Evolutionary conservation across 2,797 vertebrate genomes (phyloP).

Genomic region (Rhynchotus rufescens): DNA sequence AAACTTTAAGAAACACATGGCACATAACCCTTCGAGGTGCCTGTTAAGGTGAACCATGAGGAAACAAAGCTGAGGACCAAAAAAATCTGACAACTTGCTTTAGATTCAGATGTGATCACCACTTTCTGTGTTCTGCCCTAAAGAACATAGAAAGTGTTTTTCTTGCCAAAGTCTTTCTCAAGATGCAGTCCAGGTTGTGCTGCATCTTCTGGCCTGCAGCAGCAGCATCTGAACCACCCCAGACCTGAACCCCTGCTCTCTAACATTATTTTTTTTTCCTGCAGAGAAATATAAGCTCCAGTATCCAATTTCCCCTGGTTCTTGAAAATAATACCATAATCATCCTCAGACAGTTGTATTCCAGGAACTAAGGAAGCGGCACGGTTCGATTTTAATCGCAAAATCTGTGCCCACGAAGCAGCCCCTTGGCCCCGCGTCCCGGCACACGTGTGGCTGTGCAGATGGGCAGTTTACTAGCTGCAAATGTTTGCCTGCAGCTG

Average conservation of each 20-base stretch:
- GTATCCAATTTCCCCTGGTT: not conserved
- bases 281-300: not conserved
- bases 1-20: not conserved
- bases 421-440: not conserved
- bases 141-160: not conserved
- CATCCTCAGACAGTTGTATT: conserved; percentile 29
- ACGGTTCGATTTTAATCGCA: conserved; percentile 41
- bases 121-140: not conserved
- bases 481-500: conserved; percentile 72
- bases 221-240: not conserved
- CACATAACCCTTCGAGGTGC: not conserved
- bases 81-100: not conserved
- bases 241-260: not conserved
- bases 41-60: not conserved
- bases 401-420: conserved; percentile 45
- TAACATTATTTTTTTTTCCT: not conserved
- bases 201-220: not conserved
- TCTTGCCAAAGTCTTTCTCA: not conserved
- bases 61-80: not conserved
- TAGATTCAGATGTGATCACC: not conserved
- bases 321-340: conserved; percentile 30
- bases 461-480: conserved; percentile 72
- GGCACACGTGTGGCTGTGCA: conserved; percentile 66
- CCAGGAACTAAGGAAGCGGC: conserved; percentile 52
- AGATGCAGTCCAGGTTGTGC: not conserved